Conservation (phyloP, 2,888 invertebrate species). For the Philereme transversata region DNA sequence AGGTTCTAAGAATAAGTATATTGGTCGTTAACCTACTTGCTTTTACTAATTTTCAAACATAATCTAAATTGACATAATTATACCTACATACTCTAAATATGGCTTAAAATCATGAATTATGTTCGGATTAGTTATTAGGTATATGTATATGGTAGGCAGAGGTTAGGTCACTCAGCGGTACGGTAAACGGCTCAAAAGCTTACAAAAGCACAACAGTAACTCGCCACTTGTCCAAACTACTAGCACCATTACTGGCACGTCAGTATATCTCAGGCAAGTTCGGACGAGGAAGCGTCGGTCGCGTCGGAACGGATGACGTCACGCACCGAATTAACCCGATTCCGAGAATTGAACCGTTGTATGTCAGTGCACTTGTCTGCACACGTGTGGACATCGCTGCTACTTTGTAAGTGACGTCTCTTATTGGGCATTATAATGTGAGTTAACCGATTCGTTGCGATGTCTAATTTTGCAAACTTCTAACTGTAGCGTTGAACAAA, state of each 20-base stretch:
- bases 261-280: slow-evolving; percentile 31
- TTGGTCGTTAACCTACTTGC: too few relatives aligned
- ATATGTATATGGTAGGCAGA: too few relatives aligned
- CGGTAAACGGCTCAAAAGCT: neutral
- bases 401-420: slow-evolving; percentile 40
- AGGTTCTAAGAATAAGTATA: too few relatives aligned
- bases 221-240: slow-evolving; percentile 4
- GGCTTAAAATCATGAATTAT: too few relatives aligned
- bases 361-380: slow-evolving; percentile 75
- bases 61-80: too few relatives aligned
- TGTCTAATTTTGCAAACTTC: too few relatives aligned
- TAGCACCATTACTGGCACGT: neutral
- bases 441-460: too few relatives aligned
- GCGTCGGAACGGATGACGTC: slow-evolving; percentile 63
- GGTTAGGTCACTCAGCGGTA: too few relatives aligned
- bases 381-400: slow-evolving; percentile 64
- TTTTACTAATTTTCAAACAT: too few relatives aligned
- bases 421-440: slow-evolving; percentile 4
- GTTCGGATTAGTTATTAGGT: too few relatives aligned
- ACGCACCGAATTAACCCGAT: slow-evolving; percentile 76
- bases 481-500: too few relatives aligned
- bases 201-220: neutral
- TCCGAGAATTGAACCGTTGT: slow-evolving; percentile 73
- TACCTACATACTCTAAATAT: too few relatives aligned
- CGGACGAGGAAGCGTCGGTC: slow-evolving; percentile 62